These are phyloP conservation scores for Lipotes vexillifer DNA, from an alignment of 2,113 vertebrate genomes.

Conservation along the genomic window DNA sequence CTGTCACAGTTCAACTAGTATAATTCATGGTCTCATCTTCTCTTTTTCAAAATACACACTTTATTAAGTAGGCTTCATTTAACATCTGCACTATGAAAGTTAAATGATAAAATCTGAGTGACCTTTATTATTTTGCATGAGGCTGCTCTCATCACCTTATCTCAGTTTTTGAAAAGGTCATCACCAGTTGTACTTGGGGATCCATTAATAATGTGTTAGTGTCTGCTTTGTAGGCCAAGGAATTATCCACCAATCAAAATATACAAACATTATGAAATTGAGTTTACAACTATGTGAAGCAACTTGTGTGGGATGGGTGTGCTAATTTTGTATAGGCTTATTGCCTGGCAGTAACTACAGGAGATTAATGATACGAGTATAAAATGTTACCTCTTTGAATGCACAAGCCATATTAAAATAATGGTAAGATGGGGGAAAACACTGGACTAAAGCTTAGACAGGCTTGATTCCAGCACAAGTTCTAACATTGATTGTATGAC, in stretches of 20 bases:
- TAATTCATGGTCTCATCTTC: background rate
- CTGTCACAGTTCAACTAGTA: background rate
- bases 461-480: background rate
- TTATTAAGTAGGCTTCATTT: conserved; percentile 52
- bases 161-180: conserved; percentile 55
- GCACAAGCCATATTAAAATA: background rate
- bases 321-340: background rate
- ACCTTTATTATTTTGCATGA: conserved; percentile 55
- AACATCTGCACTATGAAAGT: conserved; percentile 65
- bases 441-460: background rate
- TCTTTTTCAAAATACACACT: background rate
- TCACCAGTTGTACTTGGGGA: background rate
- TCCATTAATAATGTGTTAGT: conserved; percentile 77
- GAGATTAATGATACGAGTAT: background rate
- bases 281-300: background rate
- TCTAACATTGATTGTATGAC: background rate
- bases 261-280: conserved; percentile 39
- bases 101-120: conserved; percentile 50
- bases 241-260: conserved; percentile 57
- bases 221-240: conserved; percentile 47
- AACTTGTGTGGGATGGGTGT: background rate
- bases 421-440: too few species aligned
- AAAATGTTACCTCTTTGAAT: background rate
- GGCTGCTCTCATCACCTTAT: conserved; percentile 24
- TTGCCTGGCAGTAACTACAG: background rate